phyloP scores from a whole-genome alignment of 2,113 vertebrate genomes.

The Centropus unirufus region DNA sequence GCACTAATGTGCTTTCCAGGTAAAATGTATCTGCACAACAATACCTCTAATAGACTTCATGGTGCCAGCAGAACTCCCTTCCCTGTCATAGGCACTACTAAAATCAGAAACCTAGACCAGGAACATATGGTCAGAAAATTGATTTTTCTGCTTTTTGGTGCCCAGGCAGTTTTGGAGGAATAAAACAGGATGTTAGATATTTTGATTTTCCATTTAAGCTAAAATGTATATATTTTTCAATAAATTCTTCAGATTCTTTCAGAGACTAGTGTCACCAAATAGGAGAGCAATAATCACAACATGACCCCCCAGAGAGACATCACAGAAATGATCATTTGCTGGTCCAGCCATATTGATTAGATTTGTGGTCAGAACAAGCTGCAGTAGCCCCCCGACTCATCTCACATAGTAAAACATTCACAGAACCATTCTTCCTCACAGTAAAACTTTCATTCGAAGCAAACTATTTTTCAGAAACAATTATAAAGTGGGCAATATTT shows the following conservation, averaged over 20 bases:
- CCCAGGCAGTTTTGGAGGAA: neutral
- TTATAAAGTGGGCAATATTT: neutral
- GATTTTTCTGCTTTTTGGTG: neutral
- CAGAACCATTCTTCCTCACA: neutral
- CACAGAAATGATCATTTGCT: neutral
- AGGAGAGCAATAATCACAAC: neutral
- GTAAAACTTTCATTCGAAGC: neutral
- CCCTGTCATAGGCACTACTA: neutral
- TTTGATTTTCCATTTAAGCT: neutral
- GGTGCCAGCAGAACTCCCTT: neutral
- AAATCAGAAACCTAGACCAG: neutral
- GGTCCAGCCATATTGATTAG: neutral
- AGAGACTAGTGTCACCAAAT: neutral
- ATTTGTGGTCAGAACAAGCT: neutral
- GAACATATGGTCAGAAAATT: neutral
- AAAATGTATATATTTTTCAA: neutral
- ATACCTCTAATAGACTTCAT: neutral
- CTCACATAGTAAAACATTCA: neutral
- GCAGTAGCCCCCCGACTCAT: neutral
- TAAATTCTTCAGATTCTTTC: neutral
- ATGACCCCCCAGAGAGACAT: neutral
- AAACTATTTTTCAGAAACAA: neutral
- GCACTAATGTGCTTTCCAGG: conserved; percentile 57
- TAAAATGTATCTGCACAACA: conserved; percentile 31
- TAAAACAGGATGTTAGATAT: neutral